phyloP scores from a whole-genome alignment of 2,888 invertebrate genomes.

The Andrena trimmerana region DNA sequence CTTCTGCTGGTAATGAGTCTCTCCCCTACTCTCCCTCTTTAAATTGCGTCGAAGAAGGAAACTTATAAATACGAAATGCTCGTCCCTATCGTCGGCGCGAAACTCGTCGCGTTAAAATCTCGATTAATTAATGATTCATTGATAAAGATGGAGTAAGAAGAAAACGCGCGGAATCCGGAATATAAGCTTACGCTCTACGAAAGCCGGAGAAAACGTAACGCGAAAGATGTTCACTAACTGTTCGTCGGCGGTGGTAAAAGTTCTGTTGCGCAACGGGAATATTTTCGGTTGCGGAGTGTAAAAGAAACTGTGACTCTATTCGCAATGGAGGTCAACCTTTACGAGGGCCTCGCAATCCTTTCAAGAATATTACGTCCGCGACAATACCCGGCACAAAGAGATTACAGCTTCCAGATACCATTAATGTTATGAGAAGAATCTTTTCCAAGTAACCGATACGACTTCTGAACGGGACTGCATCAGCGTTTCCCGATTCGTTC shows the following conservation, averaged over 20 bases:
- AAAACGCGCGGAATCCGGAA: not conserved
- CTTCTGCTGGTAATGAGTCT: constrained; percentile 54
- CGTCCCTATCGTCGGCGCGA: not conserved
- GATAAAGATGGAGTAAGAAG: not conserved
- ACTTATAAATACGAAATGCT: constrained; percentile 40
- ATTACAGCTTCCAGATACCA: constrained; percentile 9
- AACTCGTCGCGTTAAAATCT: not conserved
- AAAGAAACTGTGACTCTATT: constrained; percentile 21
- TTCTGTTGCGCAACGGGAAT: constrained; percentile 36
- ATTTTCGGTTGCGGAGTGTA: constrained; percentile 30
- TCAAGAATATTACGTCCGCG: constrained; percentile 46
- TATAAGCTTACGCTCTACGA: not conserved
- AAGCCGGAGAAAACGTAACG: constrained; percentile 8
- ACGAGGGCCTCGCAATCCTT: constrained; percentile 42
- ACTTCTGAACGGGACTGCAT: not conserved
- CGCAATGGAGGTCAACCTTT: constrained; percentile 50
- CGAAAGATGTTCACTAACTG: constrained; percentile 32
- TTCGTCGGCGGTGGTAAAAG: constrained; percentile 35
- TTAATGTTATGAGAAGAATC: not conserved
- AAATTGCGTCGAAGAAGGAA: constrained; percentile 43
- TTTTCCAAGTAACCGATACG: not conserved
- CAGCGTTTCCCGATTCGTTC: not conserved
- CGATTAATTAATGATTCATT: not conserved
- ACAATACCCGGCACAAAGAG: constrained; percentile 6
- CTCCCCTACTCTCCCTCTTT: constrained; percentile 33